Base-by-base conservation (phyloP, 2,797 vertebrate species). In the Spinus olivaceus region DNA sequence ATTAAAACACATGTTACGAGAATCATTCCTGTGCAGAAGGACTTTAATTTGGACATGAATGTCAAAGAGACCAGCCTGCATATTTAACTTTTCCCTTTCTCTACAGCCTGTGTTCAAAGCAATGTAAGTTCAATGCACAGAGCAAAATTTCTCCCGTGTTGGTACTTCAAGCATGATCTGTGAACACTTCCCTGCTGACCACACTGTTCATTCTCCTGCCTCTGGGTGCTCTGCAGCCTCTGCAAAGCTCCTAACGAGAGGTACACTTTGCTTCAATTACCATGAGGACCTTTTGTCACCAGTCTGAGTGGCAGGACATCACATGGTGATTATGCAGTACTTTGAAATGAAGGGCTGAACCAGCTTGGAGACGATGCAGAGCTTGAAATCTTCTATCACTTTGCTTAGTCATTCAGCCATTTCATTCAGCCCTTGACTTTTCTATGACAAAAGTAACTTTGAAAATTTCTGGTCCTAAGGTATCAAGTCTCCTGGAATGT, bases 381-480 rank as follows among this genome's bases (percentile, higher is more conserved):
- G 22, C 46, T 44, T 80, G 49, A 82, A 73, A 76, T 85, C 73
- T 80, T 66, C 53, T 74, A 4, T 57, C 44, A 23, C 33, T 94
- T 80, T 88, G 66, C 90, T 86, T 86, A 81, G 76, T 90, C 72
- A 86, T 71, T 74, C 82, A 74, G 39, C 33, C 61, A 24, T 74
- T 78, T 71, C 46, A 54, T 60, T 67, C 33, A 78, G 21, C 5
- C 6, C 22, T 91, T 82, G 27, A 42, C 21, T 64, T 46, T 85
- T 63, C 76, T 50, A 50, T 30, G 42, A 44, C 39, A 83, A 88
- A 71, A 77, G 22, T 25, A 18, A 24, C 19, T 92, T 83, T 18
- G 57, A 72, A 88, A 81, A 81, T 67, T 86, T 54, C 47, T 90
- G 4, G 49, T 74, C 61, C 60, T 65, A 74, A 73, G 6, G 6